Percentiles rank a stretch among this genome's conserved stretches.
These are phyloP conservation scores for Megalops cyprinoides DNA, from an alignment of 2,797 vertebrate species.

Conservation along the genomic window DNA sequence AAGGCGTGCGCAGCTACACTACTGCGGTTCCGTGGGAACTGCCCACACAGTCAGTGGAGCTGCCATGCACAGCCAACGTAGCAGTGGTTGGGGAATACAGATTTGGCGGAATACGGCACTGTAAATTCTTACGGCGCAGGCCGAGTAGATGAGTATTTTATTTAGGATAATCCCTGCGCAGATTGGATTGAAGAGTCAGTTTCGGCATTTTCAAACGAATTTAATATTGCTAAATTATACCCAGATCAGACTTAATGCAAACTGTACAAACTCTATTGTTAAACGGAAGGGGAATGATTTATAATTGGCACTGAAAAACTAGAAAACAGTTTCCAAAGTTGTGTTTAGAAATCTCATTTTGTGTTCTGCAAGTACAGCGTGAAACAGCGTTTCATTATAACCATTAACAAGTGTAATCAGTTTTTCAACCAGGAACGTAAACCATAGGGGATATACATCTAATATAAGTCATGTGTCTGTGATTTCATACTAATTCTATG, in stretches of 20 bases:
- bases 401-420: background rate
- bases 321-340: background rate
- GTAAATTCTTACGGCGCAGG: background rate
- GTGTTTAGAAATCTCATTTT: background rate
- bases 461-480: background rate
- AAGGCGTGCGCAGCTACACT: slow-evolving; percentile 32
- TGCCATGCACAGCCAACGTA: slow-evolving; percentile 26
- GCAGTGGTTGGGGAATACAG: slow-evolving; percentile 24
- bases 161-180: background rate
- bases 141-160: background rate
- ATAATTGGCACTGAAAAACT: background rate
- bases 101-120: slow-evolving; percentile 16
- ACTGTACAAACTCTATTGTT: background rate
- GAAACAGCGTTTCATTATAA: background rate
- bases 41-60: slow-evolving; percentile 16
- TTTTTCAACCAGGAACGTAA: background rate
- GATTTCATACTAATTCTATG: too few species aligned
- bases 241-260: background rate
- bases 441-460: background rate
- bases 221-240: background rate
- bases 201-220: background rate
- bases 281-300: background rate
- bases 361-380: background rate
- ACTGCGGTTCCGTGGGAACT: slow-evolving; percentile 17
- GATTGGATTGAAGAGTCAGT: background rate